Base-by-base conservation (phyloP, 2,113 vertebrate genomes). In the Ceuthmochares aereus region DNA sequence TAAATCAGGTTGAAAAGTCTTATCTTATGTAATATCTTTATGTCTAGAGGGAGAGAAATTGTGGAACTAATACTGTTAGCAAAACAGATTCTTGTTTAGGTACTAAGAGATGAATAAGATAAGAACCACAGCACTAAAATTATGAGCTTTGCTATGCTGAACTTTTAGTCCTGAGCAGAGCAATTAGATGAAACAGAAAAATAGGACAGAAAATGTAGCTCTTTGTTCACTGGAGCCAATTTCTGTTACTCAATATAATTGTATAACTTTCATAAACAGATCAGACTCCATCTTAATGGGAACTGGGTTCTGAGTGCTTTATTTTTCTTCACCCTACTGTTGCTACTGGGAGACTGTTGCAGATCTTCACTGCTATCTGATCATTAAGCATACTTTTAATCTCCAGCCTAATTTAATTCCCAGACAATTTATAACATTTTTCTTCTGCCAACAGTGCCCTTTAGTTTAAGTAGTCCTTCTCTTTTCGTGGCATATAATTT, bases 371-470 rank as follows among this genome's bases (percentile, higher is more conserved):
- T 81, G 66, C 54, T 76, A 23, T 91, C 70, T 92, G 58, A 73
- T 90, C 67, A 73, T 85, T 90, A 96, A 63, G 77, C 84, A 87
- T 75, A 89, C 54, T 95, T 95, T 82, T 94, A 80, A 87, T 92
- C 42, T 92, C 62, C 54, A 92, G 58, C 36, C 62, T 91, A 66
- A 87, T 94, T 97, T 92, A 89, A 87, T 72, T 95, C 87, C 76
- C 47, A 49, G 93, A 56, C 69, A 66, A 84, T 94, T 91, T 91
- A 94, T 73, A 94, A 82, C 49, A 75, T 92, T 95, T 95, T 95
- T 88, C 70, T 94, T 87, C 87, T 95, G 81, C 69, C 91, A 95
- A 20, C 56, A 75, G 64, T 95, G 73, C 67, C 93, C 84, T 90
- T 95, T 87, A 90, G 56, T 92, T 93, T 92, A 90, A 95, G 56